Evolutionary conservation across 1,140 invertebrate species (phyloP), one percentile per base, ranked within the genome.

Genomic region (Scaptomyza montana): DNA sequence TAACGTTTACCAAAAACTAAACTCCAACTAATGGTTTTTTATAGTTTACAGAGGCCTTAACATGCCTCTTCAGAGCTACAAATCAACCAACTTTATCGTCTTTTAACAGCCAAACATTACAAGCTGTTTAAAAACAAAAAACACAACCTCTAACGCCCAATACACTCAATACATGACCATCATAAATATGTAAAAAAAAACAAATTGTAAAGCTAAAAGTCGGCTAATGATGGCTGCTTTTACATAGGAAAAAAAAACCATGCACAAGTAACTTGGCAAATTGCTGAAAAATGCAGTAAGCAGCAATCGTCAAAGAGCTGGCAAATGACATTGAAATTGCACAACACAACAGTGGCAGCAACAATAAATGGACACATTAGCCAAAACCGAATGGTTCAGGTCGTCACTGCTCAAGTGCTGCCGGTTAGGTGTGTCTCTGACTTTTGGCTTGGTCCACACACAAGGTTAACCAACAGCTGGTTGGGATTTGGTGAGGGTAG

Each of bases 321-420:
- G 67, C 74, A 72, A 86, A 87, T 82, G 78, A 55, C 82, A 82
- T 82, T 86, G 82, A 81, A 80, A 68, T 87, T 75, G 70, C 78
- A 66, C 74, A 87, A 55, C 57, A 43, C 25, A 47, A 53, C n/a
- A 45, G 13, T 36, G 21, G 13, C 41, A 50, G 25, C 33, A 43
- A 65, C 45, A 55, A 70, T 76, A 72, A 73, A 67, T 73, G 82
- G 62, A 69, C 64, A 76, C 67, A 82, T 87, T 87, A 76, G 57
- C 54, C 53, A 13, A 51, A 63, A 73, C 57, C 16, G 57, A 64
- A 51, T 59, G 70, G 72, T 57, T n/a, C 46, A 59, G 59, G 41
- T 50, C 61, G 61, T 72, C 21, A 54, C 16, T 16, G 16, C 16
- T 16, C 16, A 16, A 16, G 0, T 16, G 16, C 16, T 16, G 16